Percentiles rank a stretch among this genome's conserved stretches.
These are phyloP conservation scores for cattle (Bos taurus) DNA, from an alignment of 2,113 vertebrate species.

Conservation along the genomic window ARS-UCD2.0 NC_037333.1:42288001-42288500, in stretches of 20 bases:
- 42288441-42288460: background rate
- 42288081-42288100: background rate
- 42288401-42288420: background rate
- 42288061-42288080: background rate
- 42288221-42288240: background rate
- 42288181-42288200: background rate
- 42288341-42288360: background rate
- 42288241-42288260: background rate
- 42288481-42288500: background rate
- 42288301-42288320: slow-evolving; percentile 7
- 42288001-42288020: background rate
- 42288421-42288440: background rate
- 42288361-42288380: background rate
- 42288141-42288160: background rate
- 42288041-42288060: background rate
- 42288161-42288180: background rate
- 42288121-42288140: background rate
- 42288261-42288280: background rate
- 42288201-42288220: slow-evolving; percentile 11
- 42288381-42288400: background rate
- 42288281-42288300: background rate
- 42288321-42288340: background rate
- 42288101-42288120: background rate
- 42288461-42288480: background rate
- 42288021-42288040: background rate